These are phyloP conservation scores for Trogon surrucura DNA, from an alignment of 2,113 vertebrate genomes.

Conservation along the genomic window DNA sequence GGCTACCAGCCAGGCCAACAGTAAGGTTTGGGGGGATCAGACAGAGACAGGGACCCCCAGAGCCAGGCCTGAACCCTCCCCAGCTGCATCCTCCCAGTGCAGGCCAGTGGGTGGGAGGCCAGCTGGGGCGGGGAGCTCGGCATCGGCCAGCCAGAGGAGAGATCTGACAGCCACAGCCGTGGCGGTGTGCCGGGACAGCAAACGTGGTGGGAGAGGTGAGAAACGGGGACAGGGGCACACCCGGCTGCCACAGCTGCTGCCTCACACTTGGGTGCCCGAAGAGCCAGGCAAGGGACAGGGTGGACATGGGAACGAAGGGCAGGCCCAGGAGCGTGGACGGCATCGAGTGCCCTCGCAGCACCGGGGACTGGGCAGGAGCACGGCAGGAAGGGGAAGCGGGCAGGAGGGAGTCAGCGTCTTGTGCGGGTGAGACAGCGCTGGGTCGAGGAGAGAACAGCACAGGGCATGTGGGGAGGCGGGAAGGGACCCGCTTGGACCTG, in stretches of 20 bases:
- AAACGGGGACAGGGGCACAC: neutral
- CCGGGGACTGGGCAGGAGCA: neutral
- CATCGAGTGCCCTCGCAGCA: fast-evolving
- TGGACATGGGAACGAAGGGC: fast-evolving
- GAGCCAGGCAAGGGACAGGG: neutral
- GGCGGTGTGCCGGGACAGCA: neutral
- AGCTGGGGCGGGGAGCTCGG: neutral
- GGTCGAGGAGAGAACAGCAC: fast-evolving
- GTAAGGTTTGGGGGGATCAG: neutral
- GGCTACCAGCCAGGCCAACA: neutral
- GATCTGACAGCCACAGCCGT: fast-evolving
- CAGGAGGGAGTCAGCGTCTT: conserved; percentile 4
- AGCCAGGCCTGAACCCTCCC: fast-evolving
- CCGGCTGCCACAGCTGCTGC: neutral
- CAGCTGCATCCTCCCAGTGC: fast-evolving
- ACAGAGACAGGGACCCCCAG: neutral
- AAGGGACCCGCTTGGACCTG: neutral
- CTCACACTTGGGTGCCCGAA: neutral
- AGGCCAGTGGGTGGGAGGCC: fast-evolving
- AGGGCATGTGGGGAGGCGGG: neutral
- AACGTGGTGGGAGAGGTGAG: neutral
- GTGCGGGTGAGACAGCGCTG: neutral
- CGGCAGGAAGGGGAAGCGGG: neutral
- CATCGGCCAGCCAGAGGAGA: neutral
- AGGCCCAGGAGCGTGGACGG: fast-evolving